Evolutionary conservation across 2,113 vertebrate species (phyloP).

Genomic region (Megalops atlanticus): DNA sequence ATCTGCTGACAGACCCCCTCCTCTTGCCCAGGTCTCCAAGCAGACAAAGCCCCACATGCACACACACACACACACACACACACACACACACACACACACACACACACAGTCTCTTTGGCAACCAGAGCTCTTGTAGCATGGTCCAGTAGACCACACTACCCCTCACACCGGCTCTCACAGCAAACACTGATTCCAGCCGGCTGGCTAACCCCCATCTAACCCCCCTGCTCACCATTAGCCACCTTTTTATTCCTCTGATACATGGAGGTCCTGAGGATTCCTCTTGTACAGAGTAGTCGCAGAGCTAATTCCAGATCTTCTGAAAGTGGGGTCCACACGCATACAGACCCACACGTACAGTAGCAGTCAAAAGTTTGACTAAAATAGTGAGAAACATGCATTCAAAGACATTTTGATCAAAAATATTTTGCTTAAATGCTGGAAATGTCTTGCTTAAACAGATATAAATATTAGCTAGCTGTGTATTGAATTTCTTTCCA

Average conservation of each 20-base stretch:
- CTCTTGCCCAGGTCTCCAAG: conserved; percentile 52
- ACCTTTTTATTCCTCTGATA: background rate
- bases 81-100: conserved; percentile 35
- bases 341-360: background rate
- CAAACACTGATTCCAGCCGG: background rate
- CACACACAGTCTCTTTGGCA: conserved; percentile 41
- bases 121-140: background rate
- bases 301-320: background rate
- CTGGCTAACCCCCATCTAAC: background rate
- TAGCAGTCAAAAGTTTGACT: too few species aligned
- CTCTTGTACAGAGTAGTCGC: background rate
- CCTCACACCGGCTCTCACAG: background rate
- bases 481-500: too few species aligned
- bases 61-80: conserved; percentile 44
- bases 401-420: too few species aligned
- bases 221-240: background rate
- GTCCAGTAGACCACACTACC: background rate
- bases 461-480: too few species aligned
- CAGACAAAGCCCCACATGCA: conserved; percentile 58
- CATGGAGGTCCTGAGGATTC: background rate
- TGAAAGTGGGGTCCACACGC: background rate
- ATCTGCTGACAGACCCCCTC: conserved; percentile 26
- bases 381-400: too few species aligned
- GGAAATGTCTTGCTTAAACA: too few species aligned
- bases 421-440: too few species aligned